These are phyloP conservation scores for Melopsittacus undulatus DNA, from an alignment of 2,797 vertebrate species.

Conservation along the genomic window DNA sequence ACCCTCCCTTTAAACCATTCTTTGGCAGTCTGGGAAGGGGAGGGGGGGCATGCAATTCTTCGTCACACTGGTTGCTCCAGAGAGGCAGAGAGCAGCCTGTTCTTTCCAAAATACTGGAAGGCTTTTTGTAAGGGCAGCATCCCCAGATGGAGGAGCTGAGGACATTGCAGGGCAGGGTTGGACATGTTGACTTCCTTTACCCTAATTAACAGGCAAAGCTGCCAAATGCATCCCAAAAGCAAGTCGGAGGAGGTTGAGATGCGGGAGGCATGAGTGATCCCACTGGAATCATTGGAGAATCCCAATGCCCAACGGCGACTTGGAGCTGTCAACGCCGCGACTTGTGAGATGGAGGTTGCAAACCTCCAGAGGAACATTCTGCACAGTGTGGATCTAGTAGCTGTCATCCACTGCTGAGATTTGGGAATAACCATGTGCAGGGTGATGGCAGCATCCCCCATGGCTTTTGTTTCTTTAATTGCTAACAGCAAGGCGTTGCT, in stretches of 20 bases:
- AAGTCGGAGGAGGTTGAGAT: rapidly evolving
- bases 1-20: neutral
- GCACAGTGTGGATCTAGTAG: constrained; percentile 2
- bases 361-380: neutral
- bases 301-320: neutral
- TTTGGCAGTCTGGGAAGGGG: neutral
- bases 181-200: neutral
- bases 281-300: neutral
- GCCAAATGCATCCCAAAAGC: neutral
- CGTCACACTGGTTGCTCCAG: rapidly evolving
- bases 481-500: neutral
- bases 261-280: neutral
- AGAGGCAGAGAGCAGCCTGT: neutral
- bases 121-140: neutral
- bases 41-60: no score
- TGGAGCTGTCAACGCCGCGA: neutral
- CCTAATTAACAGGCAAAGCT: neutral
- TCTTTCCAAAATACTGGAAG: neutral
- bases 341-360: neutral
- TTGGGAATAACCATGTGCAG: constrained; percentile 18
- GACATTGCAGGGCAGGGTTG: neutral
- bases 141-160: neutral
- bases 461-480: constrained; percentile 37
- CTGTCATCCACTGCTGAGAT: constrained; percentile 6
- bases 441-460: neutral